Conservation (phyloP, 2,113 vertebrate species). For the Bubo scandiacus region DNA sequence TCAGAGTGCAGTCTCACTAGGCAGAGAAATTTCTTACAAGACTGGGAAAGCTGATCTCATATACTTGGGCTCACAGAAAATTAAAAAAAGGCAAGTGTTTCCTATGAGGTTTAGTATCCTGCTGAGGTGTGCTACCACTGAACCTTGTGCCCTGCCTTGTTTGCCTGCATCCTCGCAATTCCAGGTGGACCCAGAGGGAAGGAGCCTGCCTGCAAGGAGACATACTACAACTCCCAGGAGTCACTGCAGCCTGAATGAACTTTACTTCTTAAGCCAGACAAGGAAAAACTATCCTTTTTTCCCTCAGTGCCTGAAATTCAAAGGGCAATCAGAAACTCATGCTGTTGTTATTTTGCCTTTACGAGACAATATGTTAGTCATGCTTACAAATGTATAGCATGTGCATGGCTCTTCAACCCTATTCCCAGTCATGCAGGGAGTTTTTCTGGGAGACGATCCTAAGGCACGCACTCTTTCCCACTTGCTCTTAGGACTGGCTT, state of each 20-base stretch:
- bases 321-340: neutral
- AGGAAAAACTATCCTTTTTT: neutral
- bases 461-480: neutral
- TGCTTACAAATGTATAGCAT: neutral
- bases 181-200: neutral
- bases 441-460: neutral
- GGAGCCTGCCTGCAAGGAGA: neutral
- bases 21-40: constrained; percentile 7
- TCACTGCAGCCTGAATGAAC: neutral
- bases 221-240: neutral
- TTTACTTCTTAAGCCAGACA: neutral
- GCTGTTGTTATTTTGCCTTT: neutral
- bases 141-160: constrained; percentile 23
- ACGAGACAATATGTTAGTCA: neutral
- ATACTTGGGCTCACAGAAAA: constrained; percentile 21
- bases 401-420: neutral
- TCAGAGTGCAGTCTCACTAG: neutral
- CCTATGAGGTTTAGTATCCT: constrained; percentile 8
- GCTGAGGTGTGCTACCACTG: neutral
- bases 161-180: neutral
- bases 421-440: neutral
- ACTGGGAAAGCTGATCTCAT: neutral
- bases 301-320: neutral
- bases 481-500: neutral
- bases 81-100: constrained; percentile 7